A percentile compares a stretch with the other conserved stretches of the same genome.
These are phyloP conservation scores for Phalanger gymnotis DNA, from an alignment of 2,797 vertebrate genomes.

Conservation along the genomic window DNA sequence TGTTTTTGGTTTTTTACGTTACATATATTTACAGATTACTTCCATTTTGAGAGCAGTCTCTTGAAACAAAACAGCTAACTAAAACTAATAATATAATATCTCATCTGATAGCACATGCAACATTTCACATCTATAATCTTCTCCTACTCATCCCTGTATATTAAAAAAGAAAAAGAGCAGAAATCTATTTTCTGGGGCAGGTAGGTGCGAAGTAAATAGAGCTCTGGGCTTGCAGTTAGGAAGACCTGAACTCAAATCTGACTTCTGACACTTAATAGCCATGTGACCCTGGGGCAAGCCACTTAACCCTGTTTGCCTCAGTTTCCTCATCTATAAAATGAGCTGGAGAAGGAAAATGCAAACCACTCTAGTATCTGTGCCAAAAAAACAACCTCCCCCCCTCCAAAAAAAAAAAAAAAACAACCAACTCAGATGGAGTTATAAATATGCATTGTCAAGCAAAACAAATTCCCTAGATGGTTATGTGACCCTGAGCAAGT, in stretches of 20 bases:
- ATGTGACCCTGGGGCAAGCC: neutral
- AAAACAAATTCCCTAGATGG: neutral
- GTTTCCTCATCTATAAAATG: neutral
- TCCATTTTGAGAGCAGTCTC: neutral
- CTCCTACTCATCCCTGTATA: neutral
- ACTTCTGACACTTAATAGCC: neutral
- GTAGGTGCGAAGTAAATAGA: neutral
- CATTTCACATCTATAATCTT: neutral
- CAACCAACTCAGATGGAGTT: neutral
- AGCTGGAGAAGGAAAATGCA: neutral
- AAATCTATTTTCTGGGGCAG: neutral
- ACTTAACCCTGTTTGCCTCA: neutral
- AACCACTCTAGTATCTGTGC: neutral
- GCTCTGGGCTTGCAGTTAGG: neutral
- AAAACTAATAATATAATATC: neutral
- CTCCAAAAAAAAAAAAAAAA: no score
- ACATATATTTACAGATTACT: neutral
- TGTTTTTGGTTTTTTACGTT: neutral
- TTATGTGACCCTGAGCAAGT: neutral
- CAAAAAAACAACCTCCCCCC: neutral
- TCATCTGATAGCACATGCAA: neutral
- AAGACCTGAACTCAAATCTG: neutral
- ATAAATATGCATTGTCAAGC: neutral
- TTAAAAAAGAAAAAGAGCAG: neutral
- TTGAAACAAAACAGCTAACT: neutral